These are phyloP conservation scores for Heliangelus exortis DNA, from an alignment of 2,797 vertebrate genomes.

Conservation along the genomic window DNA sequence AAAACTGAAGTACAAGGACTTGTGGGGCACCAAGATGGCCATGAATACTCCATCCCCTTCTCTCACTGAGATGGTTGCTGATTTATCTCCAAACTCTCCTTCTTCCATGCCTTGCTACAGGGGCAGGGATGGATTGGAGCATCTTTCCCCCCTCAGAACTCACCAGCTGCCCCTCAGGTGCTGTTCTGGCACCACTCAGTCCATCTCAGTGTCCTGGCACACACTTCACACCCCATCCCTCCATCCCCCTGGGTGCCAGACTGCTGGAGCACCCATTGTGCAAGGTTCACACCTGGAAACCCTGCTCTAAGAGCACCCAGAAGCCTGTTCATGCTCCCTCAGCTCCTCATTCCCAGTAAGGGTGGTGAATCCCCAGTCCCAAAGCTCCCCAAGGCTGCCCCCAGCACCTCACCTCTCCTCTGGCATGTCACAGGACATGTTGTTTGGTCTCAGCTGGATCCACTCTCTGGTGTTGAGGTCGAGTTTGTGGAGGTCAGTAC, in stretches of 20 bases:
- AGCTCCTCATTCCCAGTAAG: neutral
- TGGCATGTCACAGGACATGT: constrained; percentile 92
- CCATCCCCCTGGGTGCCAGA: neutral
- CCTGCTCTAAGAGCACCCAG: neutral
- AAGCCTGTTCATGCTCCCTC: neutral
- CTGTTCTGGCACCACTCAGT: neutral
- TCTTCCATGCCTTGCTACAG: neutral
- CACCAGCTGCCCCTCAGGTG: neutral
- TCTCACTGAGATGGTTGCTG: neutral
- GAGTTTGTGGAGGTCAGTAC: constrained; percentile 95
- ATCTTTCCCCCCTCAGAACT: neutral
- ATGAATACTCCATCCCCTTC: neutral
- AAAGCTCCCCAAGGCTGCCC: neutral
- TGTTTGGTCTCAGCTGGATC: constrained; percentile 96
- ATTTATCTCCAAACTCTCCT: neutral
- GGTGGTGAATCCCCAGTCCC: neutral
- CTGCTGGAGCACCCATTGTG: neutral
- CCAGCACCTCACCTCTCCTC: constrained; percentile 88
- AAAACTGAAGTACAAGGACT: neutral
- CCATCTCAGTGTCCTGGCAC: neutral
- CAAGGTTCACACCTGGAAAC: neutral
- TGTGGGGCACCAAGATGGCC: neutral
- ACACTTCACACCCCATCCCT: neutral
- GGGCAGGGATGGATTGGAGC: neutral
- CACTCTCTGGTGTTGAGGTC: constrained; percentile 96